Base-by-base conservation (phyloP, 1,140 invertebrate genomes). In the Drosophila sproati region DNA sequence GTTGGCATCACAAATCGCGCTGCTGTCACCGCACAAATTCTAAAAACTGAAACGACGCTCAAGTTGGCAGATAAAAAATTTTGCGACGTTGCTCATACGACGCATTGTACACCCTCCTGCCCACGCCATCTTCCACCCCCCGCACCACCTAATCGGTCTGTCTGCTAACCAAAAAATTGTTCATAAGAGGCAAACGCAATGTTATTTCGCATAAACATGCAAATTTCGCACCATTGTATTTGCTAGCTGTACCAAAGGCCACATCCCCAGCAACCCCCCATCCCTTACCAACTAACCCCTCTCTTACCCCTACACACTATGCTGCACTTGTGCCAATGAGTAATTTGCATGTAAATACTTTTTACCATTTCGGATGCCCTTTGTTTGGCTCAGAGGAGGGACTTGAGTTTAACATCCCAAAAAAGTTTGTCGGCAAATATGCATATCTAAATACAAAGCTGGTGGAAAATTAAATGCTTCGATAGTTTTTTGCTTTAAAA, bases 151-250 rank as follows among this genome's bases (percentile, higher is more conserved):
- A 31, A 52, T 34, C 50, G 39, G 10, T 52, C 10, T 45, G 50
- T 29, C 34, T 45, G 63, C n/a, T n/a, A 80, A 76, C 54, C 77
- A 45, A 59, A 48, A 66, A 71, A 85, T 85, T 69, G 10, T 83
- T 80, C 82, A 72, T 66, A 81, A 56, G 48, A 68, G 66, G 7
- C 73, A 73, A 78, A 57, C 68, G 60, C 77, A 67, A 79, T 87
- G 77, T 78, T 82, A 79, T 87, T 87, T 87, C 82, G 66, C 82
- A 87, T 87, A 82, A 87, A 87, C 82, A 87, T 87, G 82, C 79
- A 87, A 87, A 87, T 87, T 87, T 87, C 67, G 68, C 74, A 82
- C 73, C 60, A 75, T 71, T 75, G 68, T 71, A 62, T 57, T 67
- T 59, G 29, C 4, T 39, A 12, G 55, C 35, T 55, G 47, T 56